Evolutionary conservation across 2,888 invertebrate species (phyloP), one percentile per base, ranked within the genome.

Genomic region (Troides helena): DNA sequence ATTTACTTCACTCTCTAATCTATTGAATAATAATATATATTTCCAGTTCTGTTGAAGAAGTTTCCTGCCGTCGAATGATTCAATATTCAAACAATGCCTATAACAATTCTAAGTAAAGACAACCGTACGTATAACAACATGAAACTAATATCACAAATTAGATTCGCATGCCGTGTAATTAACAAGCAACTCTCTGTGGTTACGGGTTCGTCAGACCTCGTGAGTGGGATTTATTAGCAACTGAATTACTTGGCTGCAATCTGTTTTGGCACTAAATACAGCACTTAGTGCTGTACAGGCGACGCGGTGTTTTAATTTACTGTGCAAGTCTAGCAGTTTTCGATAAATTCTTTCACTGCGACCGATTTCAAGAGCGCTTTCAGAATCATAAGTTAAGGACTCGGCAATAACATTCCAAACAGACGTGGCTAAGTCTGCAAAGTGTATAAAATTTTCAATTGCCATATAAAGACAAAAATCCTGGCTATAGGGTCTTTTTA

Each of bases 121-220:
- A 53, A 56, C 25, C 12, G 46, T 53, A 63, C 59, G 30, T 67
- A 67, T 59, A 30, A 62, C 56, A 63, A 67, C 64, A 59, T 46
- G 63, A 56, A 67, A 64, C 67, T 70, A 70, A 70, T 70, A 67
- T 67, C 70, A 59, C 60, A 56, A 67, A 70, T 70, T 70, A 70
- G 67, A 67, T 36, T 63, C 67, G 70, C 56, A 56, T 56, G 57
- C 60, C 64, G 64, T 64, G 60, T 70, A 70, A 70, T 70, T 70
- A 70, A 70, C 70, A 67, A 70, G 39, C 67, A 60, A 57, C 64
- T 64, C 64, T 61, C 67, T 56, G 67, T n/a, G 70, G 70, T 64
- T 63, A 63, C 30, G 63, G 63, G 67, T 70, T 66, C 70, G 70
- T 70, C 66, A 70, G 70, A 62, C 66, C 53, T 66, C 70, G 70